Evolutionary conservation across 2,888 invertebrate species (phyloP), one percentile per base, ranked within the genome.

Genomic region (Nomada fabriciana): DNA sequence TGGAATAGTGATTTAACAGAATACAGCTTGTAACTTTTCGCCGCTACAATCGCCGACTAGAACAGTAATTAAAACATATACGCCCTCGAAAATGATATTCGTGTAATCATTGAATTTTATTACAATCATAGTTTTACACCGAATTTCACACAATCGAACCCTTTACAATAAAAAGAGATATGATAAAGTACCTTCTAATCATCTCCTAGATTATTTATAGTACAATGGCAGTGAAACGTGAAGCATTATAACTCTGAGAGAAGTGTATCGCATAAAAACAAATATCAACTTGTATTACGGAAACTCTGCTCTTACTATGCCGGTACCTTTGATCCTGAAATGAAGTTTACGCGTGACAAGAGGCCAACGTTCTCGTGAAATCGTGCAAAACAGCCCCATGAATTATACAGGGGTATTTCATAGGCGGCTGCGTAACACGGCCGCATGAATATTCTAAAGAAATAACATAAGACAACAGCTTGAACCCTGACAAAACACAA

Each of bases 331-430:
- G 15, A 43, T 42, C 20, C 29, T 23, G 13, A 64, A 64, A 20
- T 13, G 10, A 47, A 64, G 2, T n/a, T 13, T n/a, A 50, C 25
- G 25, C 23, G 29, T 43, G 13, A 9, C 13, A 29, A 18, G 11
- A 4, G 25, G 61, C 42, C 63, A 76, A 76, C 47, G 50, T 67
- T 61, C 47, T 53, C 52, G 57, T 43, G 52, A 78, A 67, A 76
- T 67, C 53, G 47, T 18, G 67, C 23, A 61, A 47, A 76, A 78
- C 61, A n/a, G 11, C 20, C 43, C 43, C 52, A 60, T 76, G 43
- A 77, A 65, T 77, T 76, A 65, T 65, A 77, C 52, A 77, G 29
- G 29, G 13, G 9, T 29, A 64, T 79, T 79, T 70, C 64, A 70
- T 60, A 78, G 50, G 29, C 59, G 1, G 43, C 13, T 67, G 47